Conservation (phyloP, 1,140 invertebrate genomes). For the Lithobius niger region DNA sequence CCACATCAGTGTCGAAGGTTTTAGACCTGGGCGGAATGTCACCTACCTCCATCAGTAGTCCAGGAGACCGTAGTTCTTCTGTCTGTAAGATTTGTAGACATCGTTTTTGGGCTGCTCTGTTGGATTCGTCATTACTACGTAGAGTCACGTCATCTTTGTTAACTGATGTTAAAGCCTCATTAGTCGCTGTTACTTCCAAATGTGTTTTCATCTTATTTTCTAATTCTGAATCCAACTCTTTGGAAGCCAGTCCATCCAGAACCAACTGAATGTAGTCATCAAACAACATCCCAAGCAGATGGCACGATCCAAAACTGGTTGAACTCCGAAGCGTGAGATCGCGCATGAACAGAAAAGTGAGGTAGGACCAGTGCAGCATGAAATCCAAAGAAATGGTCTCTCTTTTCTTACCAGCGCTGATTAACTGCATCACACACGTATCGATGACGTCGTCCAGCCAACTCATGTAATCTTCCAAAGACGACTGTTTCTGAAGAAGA, state of each 20-base stretch:
- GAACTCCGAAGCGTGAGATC: slow-evolving; percentile 40
- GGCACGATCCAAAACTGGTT: slow-evolving; percentile 39
- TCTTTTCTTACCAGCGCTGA: neutral
- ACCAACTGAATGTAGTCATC: slow-evolving; percentile 39
- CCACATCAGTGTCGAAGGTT: too few relatives aligned
- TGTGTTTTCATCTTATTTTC: neutral
- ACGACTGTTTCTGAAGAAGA: slow-evolving; percentile 34
- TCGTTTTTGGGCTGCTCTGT: too few relatives aligned
- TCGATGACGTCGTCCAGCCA: slow-evolving; percentile 38
- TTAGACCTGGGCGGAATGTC: too few relatives aligned
- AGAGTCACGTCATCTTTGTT: too few relatives aligned
- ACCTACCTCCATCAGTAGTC: too few relatives aligned
- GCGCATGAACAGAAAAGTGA: slow-evolving; percentile 35
- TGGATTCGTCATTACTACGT: too few relatives aligned
- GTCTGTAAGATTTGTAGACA: too few relatives aligned
- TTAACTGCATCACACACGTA: slow-evolving; percentile 32
- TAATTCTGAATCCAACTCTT: neutral
- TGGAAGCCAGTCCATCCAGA: slow-evolving; percentile 24
- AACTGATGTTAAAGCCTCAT: too few relatives aligned
- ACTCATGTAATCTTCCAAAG: slow-evolving; percentile 35
- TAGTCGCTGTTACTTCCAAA: neutral
- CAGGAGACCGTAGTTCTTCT: too few relatives aligned
- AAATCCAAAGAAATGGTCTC: slow-evolving; percentile 24
- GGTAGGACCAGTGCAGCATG: slow-evolving; percentile 37
- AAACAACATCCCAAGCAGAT: slow-evolving; percentile 40